Conservation (phyloP, 1,140 invertebrate species). For the Aphaenogaster ashmeadi region DNA sequence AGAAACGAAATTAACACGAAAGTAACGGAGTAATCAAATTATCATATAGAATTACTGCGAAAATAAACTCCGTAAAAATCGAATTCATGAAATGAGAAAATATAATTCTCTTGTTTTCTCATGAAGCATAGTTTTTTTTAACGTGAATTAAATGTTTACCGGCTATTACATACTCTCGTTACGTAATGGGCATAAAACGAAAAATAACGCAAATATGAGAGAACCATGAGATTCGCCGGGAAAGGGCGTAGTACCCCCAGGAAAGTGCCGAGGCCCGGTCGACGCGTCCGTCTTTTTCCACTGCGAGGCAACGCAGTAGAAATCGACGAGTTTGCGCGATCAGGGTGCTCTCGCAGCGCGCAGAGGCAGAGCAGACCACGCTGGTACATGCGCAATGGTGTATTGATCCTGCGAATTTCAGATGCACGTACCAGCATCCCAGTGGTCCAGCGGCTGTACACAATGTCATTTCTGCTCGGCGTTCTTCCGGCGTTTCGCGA, state of each 20-base stretch:
- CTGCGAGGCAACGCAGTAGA: slow-evolving; percentile 51
- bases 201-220: background rate
- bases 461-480: slow-evolving; percentile 78
- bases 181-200: background rate
- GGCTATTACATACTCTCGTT: background rate
- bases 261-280: slow-evolving; percentile 43
- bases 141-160: background rate
- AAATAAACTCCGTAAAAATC: slow-evolving; percentile 3
- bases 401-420: slow-evolving; percentile 82
- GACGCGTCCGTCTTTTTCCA: slow-evolving; percentile 62
- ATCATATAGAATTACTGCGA: background rate
- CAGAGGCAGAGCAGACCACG: slow-evolving; percentile 59
- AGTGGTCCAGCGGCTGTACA: slow-evolving; percentile 84
- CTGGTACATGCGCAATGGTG: slow-evolving; percentile 82
- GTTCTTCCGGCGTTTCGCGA: slow-evolving; percentile 60
- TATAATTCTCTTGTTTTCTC: background rate
- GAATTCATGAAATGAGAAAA: background rate
- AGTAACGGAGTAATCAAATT: background rate
- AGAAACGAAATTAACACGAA: background rate
- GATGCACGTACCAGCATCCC: slow-evolving; percentile 77
- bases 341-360: slow-evolving; percentile 1
- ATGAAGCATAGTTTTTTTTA: background rate
- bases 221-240: background rate
- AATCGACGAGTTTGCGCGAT: slow-evolving; percentile 68
- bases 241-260: slow-evolving; percentile 63